Evolutionary conservation across 2,888 invertebrate species (phyloP), one percentile per base, ranked within the genome.

Genomic region (Philhelius pedissequus): DNA sequence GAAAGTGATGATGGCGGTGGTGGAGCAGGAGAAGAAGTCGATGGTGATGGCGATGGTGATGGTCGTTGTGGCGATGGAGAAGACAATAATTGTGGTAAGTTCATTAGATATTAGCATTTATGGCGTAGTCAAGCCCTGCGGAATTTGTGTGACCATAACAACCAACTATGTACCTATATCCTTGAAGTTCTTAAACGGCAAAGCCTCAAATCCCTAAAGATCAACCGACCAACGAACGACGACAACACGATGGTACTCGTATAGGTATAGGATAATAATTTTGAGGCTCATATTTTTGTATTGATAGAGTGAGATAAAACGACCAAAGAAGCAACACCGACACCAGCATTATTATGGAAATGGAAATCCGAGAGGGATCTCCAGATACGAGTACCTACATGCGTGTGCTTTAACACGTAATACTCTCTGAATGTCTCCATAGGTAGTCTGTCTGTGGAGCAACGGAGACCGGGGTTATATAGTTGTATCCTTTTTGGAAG

Each of bases 371-470:
- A 74, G 79, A 66, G 79, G 74, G 79, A 83, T 40, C 74, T 69
- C 78, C 52, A 32, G 20, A 20, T 45, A n/a, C 15, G 3, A 0
- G 2, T 40, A 15, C 3, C 11, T 83, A 79, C 74, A 83, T 83
- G 83, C 83, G 83, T 83, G 56, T 79, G 78, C 77, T 82, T 82
- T 78, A 82, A 82, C 82, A 82, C 82, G 71, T 82, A 77, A 82
- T 77, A 74, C 82, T 45, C 82, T 45, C 35, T 38, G 66, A 79
- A 74, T 75, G 79, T 83, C 69, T 79, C 74, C 50, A 48, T 48
- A 38, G 5, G n/a, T 50, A 56, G 13, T 20, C 13, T 18, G n/a
- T 0, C 20, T 81, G 30, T 40, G 25, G 40, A 38, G n/a, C 27
- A 15, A 13, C 9, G 32, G 32, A 15, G 9, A 9, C 2, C 5